Percentiles rank a stretch among this genome's conserved stretches.
Conservation (phyloP, 1,140 invertebrate genomes). For the Steinernema khuongi region DNA sequence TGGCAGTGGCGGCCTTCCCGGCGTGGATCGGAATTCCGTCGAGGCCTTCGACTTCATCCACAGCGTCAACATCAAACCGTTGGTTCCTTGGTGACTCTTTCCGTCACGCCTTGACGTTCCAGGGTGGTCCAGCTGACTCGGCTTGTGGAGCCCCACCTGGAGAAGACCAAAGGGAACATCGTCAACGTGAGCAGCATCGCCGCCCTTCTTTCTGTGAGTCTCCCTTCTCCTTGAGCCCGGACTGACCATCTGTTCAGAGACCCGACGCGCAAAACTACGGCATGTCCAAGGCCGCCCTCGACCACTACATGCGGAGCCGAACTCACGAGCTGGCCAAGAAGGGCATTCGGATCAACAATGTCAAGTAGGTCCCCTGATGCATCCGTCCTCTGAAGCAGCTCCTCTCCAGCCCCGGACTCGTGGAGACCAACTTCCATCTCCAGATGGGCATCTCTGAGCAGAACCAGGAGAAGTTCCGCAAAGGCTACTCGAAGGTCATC, state of each 20-base stretch:
- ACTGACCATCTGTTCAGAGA: constrained; percentile 17
- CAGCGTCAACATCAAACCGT: background rate
- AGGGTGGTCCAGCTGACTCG: constrained; percentile 34
- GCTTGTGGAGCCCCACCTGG: constrained; percentile 33
- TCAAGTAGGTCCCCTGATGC: constrained; percentile 20
- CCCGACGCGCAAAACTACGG: constrained; percentile 73
- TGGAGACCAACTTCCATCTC: constrained; percentile 17
- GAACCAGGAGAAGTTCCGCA: background rate
- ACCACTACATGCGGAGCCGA: constrained; percentile 68
- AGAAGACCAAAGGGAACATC: constrained; percentile 40
- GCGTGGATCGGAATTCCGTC: constrained; percentile 15
- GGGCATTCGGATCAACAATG: constrained; percentile 34
- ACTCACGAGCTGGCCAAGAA: constrained; percentile 77
- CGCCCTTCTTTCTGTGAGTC: constrained; percentile 16
- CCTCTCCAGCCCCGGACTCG: constrained; percentile 29
- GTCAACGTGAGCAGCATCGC: constrained; percentile 37
- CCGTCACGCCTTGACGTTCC: background rate
- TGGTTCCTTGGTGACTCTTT: background rate
- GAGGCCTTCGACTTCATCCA: constrained; percentile 15
- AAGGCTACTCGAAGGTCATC: background rate
- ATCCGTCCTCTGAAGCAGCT: background rate
- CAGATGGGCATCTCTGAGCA: constrained; percentile 6
- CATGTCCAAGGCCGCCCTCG: constrained; percentile 66
- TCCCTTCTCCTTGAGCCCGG: too few species aligned
- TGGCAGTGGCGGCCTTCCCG: background rate